A percentile compares a stretch with the other conserved stretches of the same genome.
Conservation (phyloP, 2,888 invertebrate genomes). For the Latrodectus elegans region DNA sequence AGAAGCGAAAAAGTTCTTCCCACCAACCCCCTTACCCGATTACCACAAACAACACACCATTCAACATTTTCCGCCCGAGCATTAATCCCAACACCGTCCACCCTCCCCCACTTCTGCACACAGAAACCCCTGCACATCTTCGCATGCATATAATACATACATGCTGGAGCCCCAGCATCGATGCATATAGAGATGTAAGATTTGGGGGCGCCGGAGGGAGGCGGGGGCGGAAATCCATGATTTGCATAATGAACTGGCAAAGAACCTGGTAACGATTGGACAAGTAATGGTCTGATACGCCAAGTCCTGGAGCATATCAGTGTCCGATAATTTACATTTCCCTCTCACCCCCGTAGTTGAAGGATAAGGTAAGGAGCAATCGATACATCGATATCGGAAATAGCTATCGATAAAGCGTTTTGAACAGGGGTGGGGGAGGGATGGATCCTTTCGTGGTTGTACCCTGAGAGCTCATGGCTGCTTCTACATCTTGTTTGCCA, state of each 20-base stretch:
- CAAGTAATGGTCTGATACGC: constrained; percentile 57
- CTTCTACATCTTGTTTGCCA: constrained; percentile 32
- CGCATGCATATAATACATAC: background rate
- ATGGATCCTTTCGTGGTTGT: constrained; percentile 30
- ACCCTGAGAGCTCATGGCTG: constrained; percentile 16
- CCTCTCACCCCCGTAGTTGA: constrained; percentile 4
- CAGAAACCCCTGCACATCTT: background rate
- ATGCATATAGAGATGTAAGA: constrained; percentile 48
- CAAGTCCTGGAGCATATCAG: constrained; percentile 34
- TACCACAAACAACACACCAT: constrained; percentile 15
- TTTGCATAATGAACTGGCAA: constrained; percentile 64
- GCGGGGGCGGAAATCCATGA: constrained; percentile 56
- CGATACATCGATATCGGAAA: constrained; percentile 64
- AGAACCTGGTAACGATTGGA: constrained; percentile 51
- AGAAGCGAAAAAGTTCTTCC: background rate
- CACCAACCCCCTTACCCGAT: background rate
- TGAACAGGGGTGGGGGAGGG: constrained; percentile 48
- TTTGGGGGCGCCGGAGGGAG: background rate
- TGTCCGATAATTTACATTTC: constrained; percentile 61
- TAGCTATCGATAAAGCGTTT: constrained; percentile 64
- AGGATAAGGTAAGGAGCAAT: constrained; percentile 25
- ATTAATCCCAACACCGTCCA: constrained; percentile 2
- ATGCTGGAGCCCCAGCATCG: constrained; percentile 11
- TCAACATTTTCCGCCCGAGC: constrained; percentile 12
- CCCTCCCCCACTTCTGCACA: constrained; percentile 16